Evolutionary conservation across 1,140 invertebrate species (phyloP).

Genomic region (Aphis gossypii): DNA sequence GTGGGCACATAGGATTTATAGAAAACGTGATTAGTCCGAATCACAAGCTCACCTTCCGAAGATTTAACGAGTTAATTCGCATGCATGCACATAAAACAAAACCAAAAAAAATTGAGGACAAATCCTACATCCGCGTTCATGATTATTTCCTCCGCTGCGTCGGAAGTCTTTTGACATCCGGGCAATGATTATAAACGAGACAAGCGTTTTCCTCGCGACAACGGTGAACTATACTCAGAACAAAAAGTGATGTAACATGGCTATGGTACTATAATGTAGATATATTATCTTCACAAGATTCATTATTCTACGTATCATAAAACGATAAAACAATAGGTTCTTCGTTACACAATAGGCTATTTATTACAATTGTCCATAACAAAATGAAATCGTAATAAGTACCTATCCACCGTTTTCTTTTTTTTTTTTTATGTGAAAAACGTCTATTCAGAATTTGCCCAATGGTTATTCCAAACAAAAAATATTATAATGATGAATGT

Average conservation of each 20-base stretch:
- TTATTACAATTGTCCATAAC: neutral
- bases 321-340: neutral
- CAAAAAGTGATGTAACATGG: neutral
- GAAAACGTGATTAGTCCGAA: neutral
- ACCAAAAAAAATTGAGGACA: neutral
- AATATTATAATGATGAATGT: neutral
- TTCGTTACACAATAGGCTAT: neutral
- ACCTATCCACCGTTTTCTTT: neutral
- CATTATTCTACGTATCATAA: neutral
- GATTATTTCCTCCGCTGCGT: neutral
- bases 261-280: neutral
- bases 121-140: neutral
- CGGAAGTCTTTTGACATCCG: neutral
- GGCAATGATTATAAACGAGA: neutral
- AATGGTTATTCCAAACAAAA: neutral
- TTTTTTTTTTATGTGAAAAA: neutral
- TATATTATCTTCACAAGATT: neutral
- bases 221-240: neutral
- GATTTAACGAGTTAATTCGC: neutral
- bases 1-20: neutral
- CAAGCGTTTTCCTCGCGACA: neutral
- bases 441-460: neutral
- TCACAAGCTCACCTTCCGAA: neutral
- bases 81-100: too few species aligned
- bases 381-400: neutral